phyloP scores from a whole-genome alignment of 2,797 vertebrate species.

The Danio albolineatus region DNA sequence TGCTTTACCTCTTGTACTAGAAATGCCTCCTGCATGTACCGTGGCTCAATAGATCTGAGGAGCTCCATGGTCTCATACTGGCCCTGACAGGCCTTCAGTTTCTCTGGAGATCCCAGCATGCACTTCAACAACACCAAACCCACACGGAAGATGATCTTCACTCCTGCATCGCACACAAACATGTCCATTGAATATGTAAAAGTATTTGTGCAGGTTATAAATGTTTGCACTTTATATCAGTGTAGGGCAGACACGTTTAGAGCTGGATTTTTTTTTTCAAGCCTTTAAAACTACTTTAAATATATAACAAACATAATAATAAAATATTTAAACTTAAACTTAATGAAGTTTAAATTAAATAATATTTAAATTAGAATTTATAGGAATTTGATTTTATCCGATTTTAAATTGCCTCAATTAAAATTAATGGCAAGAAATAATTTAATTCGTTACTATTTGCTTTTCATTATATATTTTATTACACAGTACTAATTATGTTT shows the following conservation, averaged over 20 bases:
- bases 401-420: no score
- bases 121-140: constrained; percentile 93
- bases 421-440: no score
- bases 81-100: constrained; percentile 89
- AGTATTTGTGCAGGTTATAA: background rate
- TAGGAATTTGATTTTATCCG: no score
- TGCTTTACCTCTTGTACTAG: constrained; percentile 88
- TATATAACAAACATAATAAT: no score
- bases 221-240: background rate
- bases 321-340: no score
- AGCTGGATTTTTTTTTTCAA: background rate
- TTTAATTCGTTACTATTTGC: no score
- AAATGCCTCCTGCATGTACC: constrained; percentile 91
- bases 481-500: no score
- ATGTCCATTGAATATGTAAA: background rate
- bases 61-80: constrained; percentile 95
- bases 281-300: background rate
- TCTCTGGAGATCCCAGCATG: constrained; percentile 91
- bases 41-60: constrained; percentile 85
- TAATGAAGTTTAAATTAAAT: no score
- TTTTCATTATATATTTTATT: no score
- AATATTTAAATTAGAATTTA: no score
- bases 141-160: constrained; percentile 95
- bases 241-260: background rate
- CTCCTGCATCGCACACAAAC: constrained; percentile 78